Evolutionary conservation across 2,888 invertebrate species (phyloP).

Genomic region (Aethes cnicana): DNA sequence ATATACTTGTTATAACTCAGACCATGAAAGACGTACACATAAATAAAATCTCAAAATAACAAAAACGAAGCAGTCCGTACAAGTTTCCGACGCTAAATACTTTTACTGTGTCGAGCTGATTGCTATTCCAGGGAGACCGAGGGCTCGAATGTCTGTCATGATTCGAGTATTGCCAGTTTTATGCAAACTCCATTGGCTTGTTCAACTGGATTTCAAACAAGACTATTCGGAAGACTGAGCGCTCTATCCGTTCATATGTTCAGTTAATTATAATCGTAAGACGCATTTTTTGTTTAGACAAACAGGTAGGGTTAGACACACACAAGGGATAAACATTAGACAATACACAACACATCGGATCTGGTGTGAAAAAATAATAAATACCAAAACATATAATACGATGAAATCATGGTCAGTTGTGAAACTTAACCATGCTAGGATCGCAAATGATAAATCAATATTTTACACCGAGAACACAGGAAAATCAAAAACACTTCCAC

Average conservation of each 20-base stretch:
- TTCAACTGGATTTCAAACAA: slow-evolving; percentile 72
- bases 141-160: slow-evolving; percentile 61
- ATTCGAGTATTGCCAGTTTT: slow-evolving; percentile 62
- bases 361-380: slow-evolving; percentile 79
- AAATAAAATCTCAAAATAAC: slow-evolving; percentile 32
- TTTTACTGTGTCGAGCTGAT: slow-evolving; percentile 15
- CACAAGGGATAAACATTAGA: slow-evolving; percentile 95
- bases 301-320: slow-evolving; percentile 89
- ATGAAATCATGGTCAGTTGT: slow-evolving; percentile 55
- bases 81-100: slow-evolving; percentile 15
- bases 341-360: slow-evolving; percentile 90
- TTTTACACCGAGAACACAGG: slow-evolving; percentile 76
- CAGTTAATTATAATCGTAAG: slow-evolving; percentile 52
- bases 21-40: slow-evolving; percentile 64
- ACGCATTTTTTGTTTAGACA: slow-evolving; percentile 78
- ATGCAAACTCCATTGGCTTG: slow-evolving; percentile 53
- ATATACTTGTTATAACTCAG: slow-evolving; percentile 55
- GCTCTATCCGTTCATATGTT: slow-evolving; percentile 62
- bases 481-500: slow-evolving; percentile 82
- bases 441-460: slow-evolving; percentile 68
- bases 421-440: slow-evolving; percentile 77
- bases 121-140: slow-evolving; percentile 23
- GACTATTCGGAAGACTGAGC: slow-evolving; percentile 76
- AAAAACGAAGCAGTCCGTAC: slow-evolving; percentile 27
- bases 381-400: slow-evolving; percentile 57